Evolutionary conservation across 2,888 invertebrate genomes (phyloP).

Genomic region (Drosophila greeni): DNA sequence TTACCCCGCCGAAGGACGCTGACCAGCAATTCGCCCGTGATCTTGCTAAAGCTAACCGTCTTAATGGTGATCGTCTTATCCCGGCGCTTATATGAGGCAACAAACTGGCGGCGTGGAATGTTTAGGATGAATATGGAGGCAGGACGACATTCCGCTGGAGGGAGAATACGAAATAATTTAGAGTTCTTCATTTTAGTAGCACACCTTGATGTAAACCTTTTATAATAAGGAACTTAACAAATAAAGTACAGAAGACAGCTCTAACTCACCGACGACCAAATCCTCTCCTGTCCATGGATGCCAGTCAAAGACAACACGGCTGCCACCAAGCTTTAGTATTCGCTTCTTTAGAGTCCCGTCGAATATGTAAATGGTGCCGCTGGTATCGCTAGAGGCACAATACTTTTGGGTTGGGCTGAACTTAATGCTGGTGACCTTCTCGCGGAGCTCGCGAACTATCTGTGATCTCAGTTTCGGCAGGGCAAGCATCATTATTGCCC

Average conservation of each 20-base stretch:
- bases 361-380: conserved; percentile 71
- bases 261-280: conserved; percentile 75
- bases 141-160: conserved; percentile 71
- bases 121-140: conserved; percentile 74
- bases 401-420: conserved; percentile 74
- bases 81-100: conserved; percentile 74
- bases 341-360: conserved; percentile 60
- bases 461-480: conserved; percentile 51
- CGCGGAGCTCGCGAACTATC: conserved; percentile 56
- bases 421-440: conserved; percentile 66
- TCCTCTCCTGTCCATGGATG: conserved; percentile 79
- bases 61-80: conserved; percentile 71
- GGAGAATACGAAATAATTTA: no score
- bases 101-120: conserved; percentile 71
- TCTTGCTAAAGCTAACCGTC: conserved; percentile 77
- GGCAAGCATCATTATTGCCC: conserved; percentile 63
- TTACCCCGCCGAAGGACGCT: conserved; percentile 69
- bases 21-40: conserved; percentile 79
- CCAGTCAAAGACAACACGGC: conserved; percentile 76
- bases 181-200: background rate
- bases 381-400: conserved; percentile 71
- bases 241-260: background rate
- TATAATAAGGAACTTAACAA: background rate
- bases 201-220: background rate
- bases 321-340: conserved; percentile 58